Conservation (phyloP, 2,113 vertebrate species). For the Sterrhoptilus dennistouni region DNA sequence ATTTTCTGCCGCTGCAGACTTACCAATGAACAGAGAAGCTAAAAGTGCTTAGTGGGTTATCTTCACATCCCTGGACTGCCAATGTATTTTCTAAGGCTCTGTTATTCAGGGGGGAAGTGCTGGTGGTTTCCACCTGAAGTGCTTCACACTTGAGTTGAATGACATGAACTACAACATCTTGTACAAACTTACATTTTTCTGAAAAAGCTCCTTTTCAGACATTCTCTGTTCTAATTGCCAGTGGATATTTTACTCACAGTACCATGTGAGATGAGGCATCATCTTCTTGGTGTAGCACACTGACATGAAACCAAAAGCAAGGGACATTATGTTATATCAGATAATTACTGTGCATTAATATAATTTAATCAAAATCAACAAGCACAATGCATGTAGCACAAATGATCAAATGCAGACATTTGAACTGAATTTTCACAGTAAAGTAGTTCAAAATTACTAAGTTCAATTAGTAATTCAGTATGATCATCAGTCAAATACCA, state of each 20-base stretch:
- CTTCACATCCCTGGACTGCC: not conserved
- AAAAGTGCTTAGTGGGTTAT: not conserved
- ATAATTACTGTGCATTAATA: not conserved
- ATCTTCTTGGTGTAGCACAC: not conserved
- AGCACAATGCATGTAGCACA: not conserved
- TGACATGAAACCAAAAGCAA: not conserved
- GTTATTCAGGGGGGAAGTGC: not conserved
- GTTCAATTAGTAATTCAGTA: not conserved
- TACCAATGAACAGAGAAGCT: not conserved
- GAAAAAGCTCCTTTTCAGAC: not conserved
- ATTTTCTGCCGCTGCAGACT: not conserved
- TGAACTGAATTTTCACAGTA: constrained; percentile 1
- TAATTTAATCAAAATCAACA: constrained; percentile 16
- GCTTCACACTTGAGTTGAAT: not conserved
- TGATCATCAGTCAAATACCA: not conserved
- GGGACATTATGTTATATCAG: not conserved
- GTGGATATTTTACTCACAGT: not conserved
- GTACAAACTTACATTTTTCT: not conserved
- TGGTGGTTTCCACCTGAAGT: not conserved
- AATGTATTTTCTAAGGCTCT: not conserved
- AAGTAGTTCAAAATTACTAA: constrained; percentile 5
- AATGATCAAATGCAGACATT: not conserved
- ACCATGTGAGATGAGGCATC: not conserved
- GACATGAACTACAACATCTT: not conserved
- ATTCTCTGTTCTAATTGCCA: not conserved